These are phyloP conservation scores for Drosophila micromelanica DNA, from an alignment of 1,140 invertebrate species.

Conservation along the genomic window DNA sequence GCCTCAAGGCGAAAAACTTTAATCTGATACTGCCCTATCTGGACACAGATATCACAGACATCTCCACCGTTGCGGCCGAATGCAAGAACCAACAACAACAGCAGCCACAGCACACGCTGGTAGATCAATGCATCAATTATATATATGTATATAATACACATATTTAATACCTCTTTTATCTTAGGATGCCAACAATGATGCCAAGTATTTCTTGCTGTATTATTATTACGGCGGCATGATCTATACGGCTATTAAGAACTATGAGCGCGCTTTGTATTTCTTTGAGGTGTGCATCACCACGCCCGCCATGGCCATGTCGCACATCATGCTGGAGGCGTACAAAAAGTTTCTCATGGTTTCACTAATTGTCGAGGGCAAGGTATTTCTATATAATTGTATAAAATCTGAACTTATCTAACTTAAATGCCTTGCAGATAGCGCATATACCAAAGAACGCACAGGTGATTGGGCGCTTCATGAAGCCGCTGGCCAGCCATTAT, in stretches of 20 bases:
- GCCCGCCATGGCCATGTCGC: slow-evolving; percentile 95
- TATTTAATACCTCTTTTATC: slow-evolving; percentile 12
- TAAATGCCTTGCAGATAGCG: slow-evolving; percentile 86
- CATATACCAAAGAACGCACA: slow-evolving; percentile 96
- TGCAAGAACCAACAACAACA: slow-evolving; percentile 72
- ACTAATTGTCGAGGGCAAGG: slow-evolving; percentile 95
- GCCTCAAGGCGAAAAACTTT: slow-evolving; percentile 95
- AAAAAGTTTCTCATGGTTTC: slow-evolving; percentile 98
- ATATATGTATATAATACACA: not conserved
- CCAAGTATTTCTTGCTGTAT: slow-evolving; percentile 96
- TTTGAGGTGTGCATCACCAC: slow-evolving; percentile 98
- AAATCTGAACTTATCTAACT: not conserved
- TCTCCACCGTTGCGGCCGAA: slow-evolving; percentile 86
- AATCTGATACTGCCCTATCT: slow-evolving; percentile 95
- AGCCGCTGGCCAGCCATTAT: slow-evolving; percentile 96
- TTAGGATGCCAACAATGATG: slow-evolving; percentile 91
- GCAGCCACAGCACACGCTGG: slow-evolving; percentile 64
- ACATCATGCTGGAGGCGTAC: slow-evolving; percentile 98
- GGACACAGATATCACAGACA: slow-evolving; percentile 95
- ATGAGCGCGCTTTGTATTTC: slow-evolving; percentile 95
- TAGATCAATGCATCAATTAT: slow-evolving; percentile 6
- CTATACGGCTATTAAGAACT: slow-evolving; percentile 96
- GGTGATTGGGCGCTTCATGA: slow-evolving; percentile 95
- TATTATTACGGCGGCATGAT: slow-evolving; percentile 99
- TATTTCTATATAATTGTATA: slow-evolving; percentile 79